Conservation (phyloP, 2,888 invertebrate genomes). For the Chaetogeoica ovagalla region DNA sequence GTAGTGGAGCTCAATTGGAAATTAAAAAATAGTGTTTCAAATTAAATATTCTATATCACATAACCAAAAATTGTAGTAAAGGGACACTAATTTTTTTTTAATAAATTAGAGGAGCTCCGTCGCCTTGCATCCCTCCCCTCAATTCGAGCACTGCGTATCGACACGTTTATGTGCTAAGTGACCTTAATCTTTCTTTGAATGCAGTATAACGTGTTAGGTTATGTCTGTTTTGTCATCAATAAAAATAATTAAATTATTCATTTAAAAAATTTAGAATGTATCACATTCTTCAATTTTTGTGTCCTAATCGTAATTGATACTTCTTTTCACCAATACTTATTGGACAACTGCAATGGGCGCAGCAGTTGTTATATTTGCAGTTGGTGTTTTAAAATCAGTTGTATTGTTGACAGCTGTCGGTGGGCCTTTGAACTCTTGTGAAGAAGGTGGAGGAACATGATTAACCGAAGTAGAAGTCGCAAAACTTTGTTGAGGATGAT, state of each 20-base stretch:
- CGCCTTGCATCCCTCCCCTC: too few relatives aligned
- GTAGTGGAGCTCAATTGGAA: too few relatives aligned
- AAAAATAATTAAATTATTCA: slow-evolving; percentile 37
- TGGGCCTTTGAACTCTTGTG: slow-evolving; percentile 39
- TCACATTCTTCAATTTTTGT: slow-evolving; percentile 23
- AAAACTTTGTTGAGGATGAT: slow-evolving; percentile 44
- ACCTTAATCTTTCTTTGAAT: too few relatives aligned
- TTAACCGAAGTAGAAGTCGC: slow-evolving; percentile 33
- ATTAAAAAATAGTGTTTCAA: too few relatives aligned
- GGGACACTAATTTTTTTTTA: too few relatives aligned
- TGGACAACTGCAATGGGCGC: slow-evolving; percentile 46
- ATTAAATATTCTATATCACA: too few relatives aligned
- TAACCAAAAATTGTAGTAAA: too few relatives aligned
- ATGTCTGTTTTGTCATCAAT: slow-evolving; percentile 22
- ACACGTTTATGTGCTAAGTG: too few relatives aligned
- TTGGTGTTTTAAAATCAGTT: slow-evolving; percentile 26
- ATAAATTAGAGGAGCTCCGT: too few relatives aligned
- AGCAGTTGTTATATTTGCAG: slow-evolving; percentile 32
- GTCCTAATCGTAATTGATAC: slow-evolving; percentile 38
- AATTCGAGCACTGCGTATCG: too few relatives aligned
- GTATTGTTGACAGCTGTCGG: slow-evolving; percentile 25
- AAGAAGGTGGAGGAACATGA: slow-evolving; percentile 41
- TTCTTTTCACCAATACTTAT: neutral
- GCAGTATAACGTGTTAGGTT: neutral
- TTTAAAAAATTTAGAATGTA: slow-evolving; percentile 9